Evolutionary conservation across 1,140 invertebrate genomes (phyloP).

Genomic region (Apis florea): DNA sequence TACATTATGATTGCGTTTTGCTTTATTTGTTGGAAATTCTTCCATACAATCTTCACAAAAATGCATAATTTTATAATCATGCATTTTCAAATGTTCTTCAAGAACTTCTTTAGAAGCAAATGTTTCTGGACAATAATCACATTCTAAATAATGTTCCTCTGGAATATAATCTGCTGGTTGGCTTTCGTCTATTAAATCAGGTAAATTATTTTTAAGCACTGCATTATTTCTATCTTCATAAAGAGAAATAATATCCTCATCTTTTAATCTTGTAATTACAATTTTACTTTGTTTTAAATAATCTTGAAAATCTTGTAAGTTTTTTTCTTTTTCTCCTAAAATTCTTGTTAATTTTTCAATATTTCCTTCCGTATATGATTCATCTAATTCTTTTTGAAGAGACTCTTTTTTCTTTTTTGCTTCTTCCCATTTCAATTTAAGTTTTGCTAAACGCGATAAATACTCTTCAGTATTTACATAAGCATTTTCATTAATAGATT

Average conservation of each 20-base stretch:
- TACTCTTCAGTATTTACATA: constrained; percentile 60
- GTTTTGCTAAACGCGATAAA: constrained; percentile 54
- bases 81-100: constrained; percentile 74
- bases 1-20: constrained; percentile 73
- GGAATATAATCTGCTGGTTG: constrained; percentile 50
- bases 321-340: constrained; percentile 64
- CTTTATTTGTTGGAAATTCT: constrained; percentile 75
- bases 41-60: constrained; percentile 76
- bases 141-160: constrained; percentile 68
- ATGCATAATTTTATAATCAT: constrained; percentile 76
- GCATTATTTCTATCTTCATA: constrained; percentile 70
- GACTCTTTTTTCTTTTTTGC: constrained; percentile 60
- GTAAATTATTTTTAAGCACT: constrained; percentile 56
- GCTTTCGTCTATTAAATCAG: constrained; percentile 61
- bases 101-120: constrained; percentile 70
- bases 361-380: constrained; percentile 60
- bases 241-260: constrained; percentile 74
- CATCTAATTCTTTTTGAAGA: constrained; percentile 56
- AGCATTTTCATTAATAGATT: constrained; percentile 11
- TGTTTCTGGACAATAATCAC: constrained; percentile 75
- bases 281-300: constrained; percentile 77
- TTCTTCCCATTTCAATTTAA: constrained; percentile 68
- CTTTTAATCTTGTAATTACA: constrained; percentile 72
- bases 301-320: constrained; percentile 72
- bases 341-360: constrained; percentile 66